Base-by-base conservation (phyloP, 2,113 vertebrate species). In the Brachypodius melanocephalos region DNA sequence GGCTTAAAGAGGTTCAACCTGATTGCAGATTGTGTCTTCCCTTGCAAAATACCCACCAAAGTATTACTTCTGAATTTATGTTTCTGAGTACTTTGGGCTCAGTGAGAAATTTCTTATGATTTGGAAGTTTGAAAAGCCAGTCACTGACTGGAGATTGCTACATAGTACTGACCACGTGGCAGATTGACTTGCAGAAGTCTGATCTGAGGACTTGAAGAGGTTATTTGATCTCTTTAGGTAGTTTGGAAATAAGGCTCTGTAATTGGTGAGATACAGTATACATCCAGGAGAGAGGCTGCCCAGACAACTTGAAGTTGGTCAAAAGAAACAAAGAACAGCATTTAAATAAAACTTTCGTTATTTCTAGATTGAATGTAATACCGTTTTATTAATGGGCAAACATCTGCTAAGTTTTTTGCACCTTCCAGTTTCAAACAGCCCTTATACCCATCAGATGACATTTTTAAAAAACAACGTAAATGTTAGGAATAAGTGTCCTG, bases 41-140 rank as follows among this genome's bases (percentile, higher is more conserved):
- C 16, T 86, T 68, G 17, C 3, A 8, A 65, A 57, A 16, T 17
- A 65, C 32, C 4, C 17, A 22, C 22, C 0, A 0, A 68, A 69
- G 14, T 62, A 31, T n/a, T 79, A 12, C 46, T 51, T 76, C 25
- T 69, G 42, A 58, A 22, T 75, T 85, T 52, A 8, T 1, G 0
- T 66, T 86, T 87, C 40, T 32, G 57, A 36, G 59, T 77, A 8
- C 24, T 73, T 73, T 69, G 48, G 67, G 26, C 9, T 49, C 12
- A 34, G 31, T 21, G 75, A 76, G 14, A 7, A 58, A 42, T 85
- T 88, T 59, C 6, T 61, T 24, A 28, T 28, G 17, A 26, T 79
- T 45, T 85, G 31, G 13, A 82, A 52, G 10, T 61, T 36, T 79
- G 15, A 82, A 55, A 67, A 52, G 25, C 40, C 74, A 57, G 2